Conservation (phyloP, 2,797 vertebrate species). For the Rhinogobio ventralis region DNA sequence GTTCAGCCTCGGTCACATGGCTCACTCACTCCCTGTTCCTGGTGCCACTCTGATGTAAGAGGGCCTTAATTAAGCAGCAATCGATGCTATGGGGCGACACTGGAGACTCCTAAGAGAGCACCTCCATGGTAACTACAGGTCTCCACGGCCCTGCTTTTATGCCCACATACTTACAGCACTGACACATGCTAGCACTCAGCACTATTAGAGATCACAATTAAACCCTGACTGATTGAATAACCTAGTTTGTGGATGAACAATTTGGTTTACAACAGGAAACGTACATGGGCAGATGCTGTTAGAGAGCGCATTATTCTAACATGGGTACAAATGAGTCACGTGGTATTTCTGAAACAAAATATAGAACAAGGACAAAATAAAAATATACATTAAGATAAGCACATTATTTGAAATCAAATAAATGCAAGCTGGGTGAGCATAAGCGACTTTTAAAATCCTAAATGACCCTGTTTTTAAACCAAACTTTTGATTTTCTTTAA, state of each 20-base stretch:
- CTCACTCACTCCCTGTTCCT: conserved; percentile 41
- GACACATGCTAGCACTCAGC: not conserved
- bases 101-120: conserved; percentile 48
- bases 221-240: conserved; percentile 28
- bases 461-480: not conserved
- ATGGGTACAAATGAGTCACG: conserved; percentile 7
- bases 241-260: conserved; percentile 10
- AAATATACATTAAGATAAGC: not conserved
- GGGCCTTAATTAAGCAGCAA: conserved; percentile 51
- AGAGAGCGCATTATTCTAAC: conserved; percentile 3
- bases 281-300: conserved; percentile 18
- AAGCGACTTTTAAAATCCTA: not conserved
- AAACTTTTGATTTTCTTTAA: not conserved
- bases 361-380: not conserved
- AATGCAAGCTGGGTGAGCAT: not conserved
- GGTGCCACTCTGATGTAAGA: conserved; percentile 52
- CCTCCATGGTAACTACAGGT: conserved; percentile 56
- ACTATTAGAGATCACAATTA: conserved; percentile 23
- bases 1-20: conserved; percentile 49
- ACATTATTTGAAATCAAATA: not conserved
- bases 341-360: not conserved
- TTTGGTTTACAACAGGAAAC: conserved; percentile 23
- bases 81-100: conserved; percentile 42
- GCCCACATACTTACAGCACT: conserved; percentile 1
- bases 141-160: conserved; percentile 9